phyloP scores from a whole-genome alignment of 2,113 vertebrate genomes.

The Oryzias woworae region DNA sequence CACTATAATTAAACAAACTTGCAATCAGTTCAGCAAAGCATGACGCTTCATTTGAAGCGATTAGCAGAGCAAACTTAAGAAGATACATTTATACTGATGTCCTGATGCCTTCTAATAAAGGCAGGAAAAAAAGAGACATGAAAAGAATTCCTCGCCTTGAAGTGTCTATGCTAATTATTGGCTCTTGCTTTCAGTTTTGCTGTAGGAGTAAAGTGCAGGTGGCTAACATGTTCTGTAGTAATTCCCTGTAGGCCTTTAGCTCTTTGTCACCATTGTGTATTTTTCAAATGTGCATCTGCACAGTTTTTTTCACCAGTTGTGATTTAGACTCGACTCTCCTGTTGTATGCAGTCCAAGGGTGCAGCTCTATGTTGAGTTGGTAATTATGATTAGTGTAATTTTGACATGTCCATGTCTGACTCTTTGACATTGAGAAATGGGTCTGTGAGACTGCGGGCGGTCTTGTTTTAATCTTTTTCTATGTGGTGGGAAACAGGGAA shows the following conservation, averaged over 20 bases:
- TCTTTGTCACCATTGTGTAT: conserved; percentile 32
- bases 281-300: conserved; percentile 50
- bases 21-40: no score
- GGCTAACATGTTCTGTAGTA: conserved; percentile 24
- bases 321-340: conserved; percentile 40
- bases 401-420: conserved; percentile 54
- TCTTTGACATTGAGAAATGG: conserved; percentile 40
- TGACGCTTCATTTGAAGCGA: no score
- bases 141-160: background rate
- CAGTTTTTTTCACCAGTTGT: conserved; percentile 47
- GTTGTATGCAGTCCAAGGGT: conserved; percentile 34
- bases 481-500: conserved; percentile 17
- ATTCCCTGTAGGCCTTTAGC: no score
- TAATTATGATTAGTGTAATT: conserved; percentile 59
- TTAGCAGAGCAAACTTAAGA: no score
- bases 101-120: no score
- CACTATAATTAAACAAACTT: no score
- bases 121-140: no score
- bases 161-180: conserved; percentile 16
- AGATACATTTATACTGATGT: no score
- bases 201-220: conserved; percentile 20
- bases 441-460: conserved; percentile 46
- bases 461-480: conserved; percentile 49
- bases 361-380: conserved; percentile 59
- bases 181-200: conserved; percentile 23